A percentile compares a stretch with the other conserved stretches of the same genome.
phyloP scores from a whole-genome alignment of 2,113 vertebrate species.

The Butastur rufipennis region DNA sequence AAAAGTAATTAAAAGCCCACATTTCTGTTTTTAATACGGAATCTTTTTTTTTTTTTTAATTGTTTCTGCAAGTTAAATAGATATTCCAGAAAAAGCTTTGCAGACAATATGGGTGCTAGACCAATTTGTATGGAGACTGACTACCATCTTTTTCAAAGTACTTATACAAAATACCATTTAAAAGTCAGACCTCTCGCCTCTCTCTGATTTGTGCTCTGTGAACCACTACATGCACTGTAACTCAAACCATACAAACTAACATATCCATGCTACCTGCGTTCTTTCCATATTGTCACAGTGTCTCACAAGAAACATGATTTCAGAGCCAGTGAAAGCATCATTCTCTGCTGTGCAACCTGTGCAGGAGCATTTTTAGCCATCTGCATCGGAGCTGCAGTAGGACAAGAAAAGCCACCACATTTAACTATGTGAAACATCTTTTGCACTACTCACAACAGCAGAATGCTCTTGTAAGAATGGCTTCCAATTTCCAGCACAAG shows the following conservation, averaged over 20 bases:
- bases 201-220: neutral
- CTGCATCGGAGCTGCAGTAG: rapidly evolving
- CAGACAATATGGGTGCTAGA: neutral
- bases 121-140: neutral
- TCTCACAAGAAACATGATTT: neutral
- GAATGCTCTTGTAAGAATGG: neutral
- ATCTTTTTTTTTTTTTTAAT: neutral
- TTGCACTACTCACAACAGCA: neutral
- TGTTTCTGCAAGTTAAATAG: neutral
- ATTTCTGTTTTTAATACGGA: neutral
- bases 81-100: neutral
- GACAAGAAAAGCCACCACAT: neutral
- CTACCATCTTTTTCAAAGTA: neutral
- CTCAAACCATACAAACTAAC: neutral
- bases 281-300: neutral
- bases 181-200: neutral
- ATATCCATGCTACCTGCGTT: neutral
- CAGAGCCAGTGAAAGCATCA: neutral
- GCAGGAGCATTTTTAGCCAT: neutral
- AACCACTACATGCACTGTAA: neutral
- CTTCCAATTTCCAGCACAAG: neutral
- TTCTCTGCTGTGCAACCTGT: neutral
- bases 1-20: neutral
- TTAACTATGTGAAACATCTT: neutral
- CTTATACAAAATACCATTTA: neutral